Conservation (phyloP, 2,888 invertebrate species). For the Acleris cristana region DNA sequence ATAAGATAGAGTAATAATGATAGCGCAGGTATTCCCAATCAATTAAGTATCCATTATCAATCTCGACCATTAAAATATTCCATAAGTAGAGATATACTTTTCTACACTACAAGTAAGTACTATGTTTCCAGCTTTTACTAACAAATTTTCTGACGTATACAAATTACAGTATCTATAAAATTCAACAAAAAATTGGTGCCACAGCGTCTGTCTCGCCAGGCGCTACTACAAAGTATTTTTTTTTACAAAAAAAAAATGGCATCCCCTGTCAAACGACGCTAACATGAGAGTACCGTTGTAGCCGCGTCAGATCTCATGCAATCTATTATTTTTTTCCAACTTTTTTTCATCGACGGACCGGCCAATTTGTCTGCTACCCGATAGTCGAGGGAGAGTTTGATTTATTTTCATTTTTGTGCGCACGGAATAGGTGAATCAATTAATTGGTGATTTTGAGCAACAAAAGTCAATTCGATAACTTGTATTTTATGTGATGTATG, state of each 20-base stretch:
- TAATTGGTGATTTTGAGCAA: background rate
- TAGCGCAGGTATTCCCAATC: no score
- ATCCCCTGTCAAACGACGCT: conserved; percentile 30
- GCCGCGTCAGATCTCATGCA: conserved; percentile 29
- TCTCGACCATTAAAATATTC: no score
- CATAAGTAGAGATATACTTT: no score
- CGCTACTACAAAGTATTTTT: conserved; percentile 31
- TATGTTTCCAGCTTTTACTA: background rate
- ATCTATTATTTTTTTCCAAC: conserved; percentile 23
- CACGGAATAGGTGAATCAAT: background rate
- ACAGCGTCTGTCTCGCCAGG: conserved; percentile 33
- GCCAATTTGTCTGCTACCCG: background rate
- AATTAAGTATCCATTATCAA: no score
- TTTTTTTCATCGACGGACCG: conserved; percentile 7
- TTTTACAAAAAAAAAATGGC: conserved; percentile 27
- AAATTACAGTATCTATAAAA: conserved; percentile 26
- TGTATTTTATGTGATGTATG: no score
- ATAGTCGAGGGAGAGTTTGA: background rate
- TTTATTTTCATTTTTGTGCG: conserved; percentile 2
- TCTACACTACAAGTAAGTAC: no score
- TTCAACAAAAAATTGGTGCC: conserved; percentile 34
- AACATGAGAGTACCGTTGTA: conserved; percentile 29
- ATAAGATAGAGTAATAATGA: no score
- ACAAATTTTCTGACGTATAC: conserved; percentile 2
- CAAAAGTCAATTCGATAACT: no score